Base-by-base conservation (phyloP, 2,888 invertebrate genomes). In the Pomacea canaliculata region DNA sequence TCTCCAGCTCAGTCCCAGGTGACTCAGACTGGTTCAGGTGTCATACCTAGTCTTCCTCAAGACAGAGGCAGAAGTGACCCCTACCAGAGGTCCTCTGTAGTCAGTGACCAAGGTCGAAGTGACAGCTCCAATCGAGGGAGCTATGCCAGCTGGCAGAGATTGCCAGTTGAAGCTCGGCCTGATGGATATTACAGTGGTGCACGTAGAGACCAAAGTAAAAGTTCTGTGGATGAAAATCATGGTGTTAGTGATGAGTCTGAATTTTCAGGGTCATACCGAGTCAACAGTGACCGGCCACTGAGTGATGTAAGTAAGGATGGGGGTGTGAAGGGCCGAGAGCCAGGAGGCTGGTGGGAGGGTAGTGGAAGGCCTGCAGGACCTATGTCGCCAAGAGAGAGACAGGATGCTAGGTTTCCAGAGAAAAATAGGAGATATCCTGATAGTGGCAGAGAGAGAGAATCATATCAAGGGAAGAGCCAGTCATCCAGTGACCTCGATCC, bases 31-130 rank as follows among this genome's bases (percentile, higher is more conserved):
- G 18, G 56, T 7, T 65, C 65, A 10, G 51, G 27, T 7, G 73
- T 37, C 18, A 56, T 66, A 66, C 23, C 73, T n/a, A 67, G 73
- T 9, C 68, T 74, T 51, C 62, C 19, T 23, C 68, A 68, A 23
- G 68, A 67, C 27, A 68, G 68, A 62, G 56, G 74, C 62, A 68
- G 68, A 16, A 13, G n/a, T 19, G 74, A 74, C 62, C 74, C 74
- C 9, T 68, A 74, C 60, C 73, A 73, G 68, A 68, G 74, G 74
- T 69, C 69, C 51, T 74, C 74, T 37, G 27, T 74, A 62, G 74
- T 69, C 59, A 74, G 74, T 48, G 69, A 74, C 49, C 48, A 68
- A 0, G 67, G 74, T 18, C 49, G 73, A 59, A 66, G 59, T n/a
- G 73, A 37, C 3, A 67, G 46, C 46, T 66, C 65, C 4, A 46